Conservation (phyloP, 1,140 invertebrate genomes). For the Magallana angulata region DNA sequence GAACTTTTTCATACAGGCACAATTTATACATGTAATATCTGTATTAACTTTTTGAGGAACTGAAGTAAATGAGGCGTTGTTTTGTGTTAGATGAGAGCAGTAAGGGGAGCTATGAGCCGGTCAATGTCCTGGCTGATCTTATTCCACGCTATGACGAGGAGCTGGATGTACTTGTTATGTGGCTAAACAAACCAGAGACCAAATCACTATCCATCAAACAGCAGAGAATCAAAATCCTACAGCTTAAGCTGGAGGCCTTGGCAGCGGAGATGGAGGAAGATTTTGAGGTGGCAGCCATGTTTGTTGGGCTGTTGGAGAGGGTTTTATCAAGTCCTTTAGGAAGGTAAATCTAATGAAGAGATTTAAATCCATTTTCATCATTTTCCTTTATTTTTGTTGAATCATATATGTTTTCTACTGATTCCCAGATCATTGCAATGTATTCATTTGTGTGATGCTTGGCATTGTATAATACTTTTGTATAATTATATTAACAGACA, state of each 20-base stretch:
- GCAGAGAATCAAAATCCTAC: conserved; percentile 63
- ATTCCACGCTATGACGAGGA: conserved; percentile 70
- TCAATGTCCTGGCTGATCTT: conserved; percentile 73
- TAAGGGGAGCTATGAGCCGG: conserved; percentile 21
- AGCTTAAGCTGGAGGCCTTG: conserved; percentile 68
- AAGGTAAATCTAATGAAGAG: conserved; percentile 57
- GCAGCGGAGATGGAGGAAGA: conserved; percentile 65
- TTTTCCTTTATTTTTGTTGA: too few species aligned
- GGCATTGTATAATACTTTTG: not conserved
- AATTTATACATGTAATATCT: too few species aligned
- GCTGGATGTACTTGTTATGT: conserved; percentile 69
- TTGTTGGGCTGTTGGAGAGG: conserved; percentile 71
- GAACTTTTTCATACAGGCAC: too few species aligned
- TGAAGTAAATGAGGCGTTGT: not conserved
- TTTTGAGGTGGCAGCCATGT: conserved; percentile 68
- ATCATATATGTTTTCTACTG: too few species aligned
- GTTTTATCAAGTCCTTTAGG: conserved; percentile 55
- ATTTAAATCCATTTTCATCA: too few species aligned
- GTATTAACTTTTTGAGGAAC: too few species aligned
- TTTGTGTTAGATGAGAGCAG: conserved; percentile 37
- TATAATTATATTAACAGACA: conserved; percentile 54
- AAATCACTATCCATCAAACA: conserved; percentile 56
- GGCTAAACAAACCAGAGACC: conserved; percentile 65
- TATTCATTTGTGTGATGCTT: not conserved
- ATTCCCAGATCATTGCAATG: too few species aligned